phyloP scores from a whole-genome alignment of 2,113 vertebrate genomes.

The Gnathonemus echidnorhynchus region DNA sequence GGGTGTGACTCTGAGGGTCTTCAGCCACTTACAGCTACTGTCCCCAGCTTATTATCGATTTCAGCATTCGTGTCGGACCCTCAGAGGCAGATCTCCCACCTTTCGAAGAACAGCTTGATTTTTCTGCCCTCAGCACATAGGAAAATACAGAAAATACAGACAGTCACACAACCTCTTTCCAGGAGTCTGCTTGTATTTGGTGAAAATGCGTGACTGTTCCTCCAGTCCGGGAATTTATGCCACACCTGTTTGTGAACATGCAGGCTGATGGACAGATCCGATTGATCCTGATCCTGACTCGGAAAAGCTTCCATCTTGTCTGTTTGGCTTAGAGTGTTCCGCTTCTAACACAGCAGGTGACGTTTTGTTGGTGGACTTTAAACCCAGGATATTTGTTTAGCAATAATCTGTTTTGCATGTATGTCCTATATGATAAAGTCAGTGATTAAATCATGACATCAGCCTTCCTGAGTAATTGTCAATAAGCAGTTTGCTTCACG shows the following conservation, averaged over 20 bases:
- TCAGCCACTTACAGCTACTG: background rate
- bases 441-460: background rate
- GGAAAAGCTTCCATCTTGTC: background rate
- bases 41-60: background rate
- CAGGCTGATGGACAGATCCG: background rate
- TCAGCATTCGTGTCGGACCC: background rate
- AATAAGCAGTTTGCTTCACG: background rate
- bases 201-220: background rate
- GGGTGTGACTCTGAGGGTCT: background rate
- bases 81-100: background rate
- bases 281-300: background rate
- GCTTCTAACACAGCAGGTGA: background rate
- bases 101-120: background rate
- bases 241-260: background rate
- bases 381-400: background rate
- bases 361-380: background rate
- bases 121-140: background rate
- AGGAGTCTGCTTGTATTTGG: background rate
- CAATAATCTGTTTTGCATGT: background rate
- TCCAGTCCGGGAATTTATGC: background rate
- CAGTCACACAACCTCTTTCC: background rate
- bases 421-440: background rate
- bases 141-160: background rate
- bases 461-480: background rate
- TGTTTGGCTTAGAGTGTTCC: background rate